Conservation (phyloP, 2,888 invertebrate genomes). For the Neoitamus cyanurus region DNA sequence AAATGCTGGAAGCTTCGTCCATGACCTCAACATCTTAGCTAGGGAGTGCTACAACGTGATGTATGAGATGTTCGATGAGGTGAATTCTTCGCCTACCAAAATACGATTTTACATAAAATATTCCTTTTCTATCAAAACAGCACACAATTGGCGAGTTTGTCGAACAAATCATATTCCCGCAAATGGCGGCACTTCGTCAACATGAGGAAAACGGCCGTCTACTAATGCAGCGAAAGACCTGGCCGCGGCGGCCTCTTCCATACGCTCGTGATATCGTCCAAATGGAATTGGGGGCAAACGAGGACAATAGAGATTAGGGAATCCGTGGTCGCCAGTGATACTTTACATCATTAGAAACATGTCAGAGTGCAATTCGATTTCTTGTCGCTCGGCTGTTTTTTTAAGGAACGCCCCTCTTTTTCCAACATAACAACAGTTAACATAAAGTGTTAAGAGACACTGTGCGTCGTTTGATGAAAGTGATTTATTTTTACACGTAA, state of each 20-base stretch:
- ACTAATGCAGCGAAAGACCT: conserved; percentile 69
- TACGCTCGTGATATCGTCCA: conserved; percentile 58
- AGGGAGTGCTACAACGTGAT: conserved; percentile 70
- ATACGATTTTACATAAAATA: neutral
- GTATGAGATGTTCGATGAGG: conserved; percentile 71
- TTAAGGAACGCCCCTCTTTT: neutral
- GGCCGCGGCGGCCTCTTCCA: conserved; percentile 73
- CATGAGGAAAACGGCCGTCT: conserved; percentile 69
- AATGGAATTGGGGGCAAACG: conserved; percentile 55
- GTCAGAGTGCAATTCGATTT: neutral
- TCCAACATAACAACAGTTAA: neutral
- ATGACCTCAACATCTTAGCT: conserved; percentile 69
- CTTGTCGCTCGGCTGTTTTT: neutral
- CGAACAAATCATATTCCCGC: conserved; percentile 74
- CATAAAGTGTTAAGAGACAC: neutral
- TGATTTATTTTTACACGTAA: neutral
- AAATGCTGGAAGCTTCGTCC: conserved; percentile 70
- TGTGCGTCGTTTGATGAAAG: neutral
- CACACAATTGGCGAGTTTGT: conserved; percentile 73
- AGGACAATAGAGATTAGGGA: conserved; percentile 10
- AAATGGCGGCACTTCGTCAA: conserved; percentile 67
- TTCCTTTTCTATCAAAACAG: conserved; percentile 50
- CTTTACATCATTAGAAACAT: neutral
- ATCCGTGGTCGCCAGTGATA: neutral
- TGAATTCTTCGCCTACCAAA: conserved; percentile 46